A percentile compares a stretch with the other conserved stretches of the same genome.
Conservation (phyloP, 2,113 vertebrate species). For the Odontophorus gujanensis region DNA sequence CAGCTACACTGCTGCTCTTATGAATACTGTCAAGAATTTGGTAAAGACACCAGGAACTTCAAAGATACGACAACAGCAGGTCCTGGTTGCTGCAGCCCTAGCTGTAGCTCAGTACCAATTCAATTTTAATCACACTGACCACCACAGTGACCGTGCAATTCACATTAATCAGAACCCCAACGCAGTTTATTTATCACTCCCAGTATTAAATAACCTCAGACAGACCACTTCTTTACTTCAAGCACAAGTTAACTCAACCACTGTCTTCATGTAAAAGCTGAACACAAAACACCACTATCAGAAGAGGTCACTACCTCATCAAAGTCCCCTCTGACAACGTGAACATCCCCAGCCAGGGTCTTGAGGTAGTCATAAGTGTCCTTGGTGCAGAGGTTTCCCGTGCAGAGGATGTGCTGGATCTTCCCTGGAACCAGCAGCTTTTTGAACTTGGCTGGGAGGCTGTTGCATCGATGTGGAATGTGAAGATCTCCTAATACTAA, state of each 20-base stretch:
- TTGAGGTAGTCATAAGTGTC: conserved; percentile 99
- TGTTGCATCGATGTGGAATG: conserved; percentile 98
- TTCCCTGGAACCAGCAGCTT: conserved; percentile 98
- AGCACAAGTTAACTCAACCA: not conserved
- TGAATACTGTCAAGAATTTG: not conserved
- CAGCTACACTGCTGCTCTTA: not conserved
- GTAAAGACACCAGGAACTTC: not conserved
- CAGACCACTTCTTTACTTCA: not conserved
- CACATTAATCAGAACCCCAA: not conserved
- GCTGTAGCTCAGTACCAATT: not conserved
- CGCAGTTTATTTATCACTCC: not conserved
- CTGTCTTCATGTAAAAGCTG: not conserved
- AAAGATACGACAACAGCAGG: not conserved
- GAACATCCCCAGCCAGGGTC: conserved; percentile 97
- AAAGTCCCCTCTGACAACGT: conserved; percentile 97
- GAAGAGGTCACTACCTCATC: conserved; percentile 86
- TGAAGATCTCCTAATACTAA: conserved; percentile 98
- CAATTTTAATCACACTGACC: not conserved
- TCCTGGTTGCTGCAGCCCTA: not conserved
- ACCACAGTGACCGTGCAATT: not conserved
- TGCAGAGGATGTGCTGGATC: conserved; percentile 99
- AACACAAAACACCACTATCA: accelerated
- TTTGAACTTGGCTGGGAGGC: conserved; percentile 97
- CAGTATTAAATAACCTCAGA: not conserved
- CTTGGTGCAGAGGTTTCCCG: conserved; percentile 98